phyloP scores from a whole-genome alignment of 2,797 vertebrate species.

The Sebastes paucispinis region DNA sequence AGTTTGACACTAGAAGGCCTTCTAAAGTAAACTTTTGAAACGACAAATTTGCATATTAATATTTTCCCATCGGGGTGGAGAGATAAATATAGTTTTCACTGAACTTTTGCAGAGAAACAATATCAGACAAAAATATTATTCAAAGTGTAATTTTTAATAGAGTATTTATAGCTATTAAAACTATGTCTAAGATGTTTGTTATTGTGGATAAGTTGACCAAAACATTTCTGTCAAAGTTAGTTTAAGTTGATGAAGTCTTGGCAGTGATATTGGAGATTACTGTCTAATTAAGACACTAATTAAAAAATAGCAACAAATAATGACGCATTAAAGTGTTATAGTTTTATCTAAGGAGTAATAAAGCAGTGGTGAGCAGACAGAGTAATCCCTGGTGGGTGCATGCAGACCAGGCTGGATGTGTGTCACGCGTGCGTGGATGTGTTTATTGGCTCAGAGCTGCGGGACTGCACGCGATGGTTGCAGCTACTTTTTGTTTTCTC shows the following conservation, averaged over 20 bases:
- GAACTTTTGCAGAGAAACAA: background rate
- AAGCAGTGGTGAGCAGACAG: background rate
- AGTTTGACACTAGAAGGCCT: background rate
- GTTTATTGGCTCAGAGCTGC: slow-evolving; percentile 26
- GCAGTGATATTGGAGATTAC: rapidly evolving
- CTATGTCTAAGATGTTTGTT: background rate
- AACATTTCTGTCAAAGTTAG: too few species aligned
- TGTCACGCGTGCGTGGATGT: slow-evolving; percentile 1
- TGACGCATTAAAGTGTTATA: too few species aligned
- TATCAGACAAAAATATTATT: background rate
- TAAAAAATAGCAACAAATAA: background rate
- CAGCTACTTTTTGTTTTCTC: slow-evolving; percentile 37
- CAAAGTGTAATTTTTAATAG: background rate
- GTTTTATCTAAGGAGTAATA: background rate
- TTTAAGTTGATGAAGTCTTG: background rate
- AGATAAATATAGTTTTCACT: too few species aligned
- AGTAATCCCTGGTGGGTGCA: background rate
- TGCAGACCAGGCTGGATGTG: too few species aligned
- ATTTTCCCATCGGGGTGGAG: background rate
- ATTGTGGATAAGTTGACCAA: background rate
- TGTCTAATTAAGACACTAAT: background rate
- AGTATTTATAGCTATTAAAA: background rate
- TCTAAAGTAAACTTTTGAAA: background rate
- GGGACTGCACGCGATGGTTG: slow-evolving; percentile 45
- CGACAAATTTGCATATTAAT: background rate